Evolutionary conservation across 2,113 vertebrate genomes (phyloP), one percentile per base, ranked within the genome.

Genomic region (Tragelaphus buxtoni): DNA sequence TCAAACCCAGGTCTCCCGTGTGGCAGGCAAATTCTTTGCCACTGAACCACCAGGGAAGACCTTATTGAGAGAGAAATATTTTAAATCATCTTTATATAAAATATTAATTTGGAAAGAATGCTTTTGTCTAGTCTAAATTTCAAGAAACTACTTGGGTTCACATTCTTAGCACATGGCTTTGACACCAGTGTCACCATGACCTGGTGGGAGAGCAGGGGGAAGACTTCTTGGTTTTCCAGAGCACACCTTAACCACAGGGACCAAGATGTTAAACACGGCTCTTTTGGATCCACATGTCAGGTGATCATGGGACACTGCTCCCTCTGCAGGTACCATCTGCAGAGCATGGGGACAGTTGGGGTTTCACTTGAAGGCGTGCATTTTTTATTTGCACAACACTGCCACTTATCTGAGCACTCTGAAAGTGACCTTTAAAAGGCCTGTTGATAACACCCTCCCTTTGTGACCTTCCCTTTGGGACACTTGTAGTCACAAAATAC

Each of bases 301-400:
- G 5, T 53, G 42, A 20, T 24, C 28, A 7, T 42, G 3, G 65
- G 65, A 6, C 45, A 39, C 39, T 26, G 65, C 49, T 47, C 47
- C n/a, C 28, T 24, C 51, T 2, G 0, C 18, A 30, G 60, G 17
- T 4, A 2, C 30, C 42, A 56, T 9, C 18, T 0, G 0, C 7
- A 18, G 7, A 9, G 8, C 45, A 3, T 24, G 11, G 13, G 42
- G 47, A 51, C 28, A 28, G 30, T 1, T 6, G 39, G 39, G 65
- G 74, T 7, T 77, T 96, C 17, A 5, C 4, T 30, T 18, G 47
- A 11, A 11, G 72, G 39, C 4, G 4, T 51, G 55, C 20, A 0
- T 45, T 18, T 28, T 42, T 51, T 30, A 26, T 49, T 60, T 51
- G 42, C 28, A 76, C n/a, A 49, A 8, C 76, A 53, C 1, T 4